A percentile compares a stretch with the other conserved stretches of the same genome.
Evolutionary conservation across 2,888 invertebrate genomes (phyloP).

Genomic region (Trilocha varians): DNA sequence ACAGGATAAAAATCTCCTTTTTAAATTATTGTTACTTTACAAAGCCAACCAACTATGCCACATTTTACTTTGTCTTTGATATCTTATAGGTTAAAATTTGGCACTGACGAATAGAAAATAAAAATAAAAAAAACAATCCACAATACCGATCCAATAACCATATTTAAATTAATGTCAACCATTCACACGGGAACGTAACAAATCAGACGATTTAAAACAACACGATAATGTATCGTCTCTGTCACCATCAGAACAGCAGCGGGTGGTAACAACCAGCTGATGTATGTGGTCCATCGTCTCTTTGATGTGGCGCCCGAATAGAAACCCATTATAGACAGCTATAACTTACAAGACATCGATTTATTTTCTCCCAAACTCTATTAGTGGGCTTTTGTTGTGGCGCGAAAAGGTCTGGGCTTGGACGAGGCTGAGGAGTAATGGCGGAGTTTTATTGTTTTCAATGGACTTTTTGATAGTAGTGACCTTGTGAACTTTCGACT

Average conservation of each 20-base stretch:
- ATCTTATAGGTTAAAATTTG: no score
- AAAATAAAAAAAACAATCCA: no score
- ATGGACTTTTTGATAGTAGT: no score
- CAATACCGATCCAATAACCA: conserved; percentile 8
- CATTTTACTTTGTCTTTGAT: no score
- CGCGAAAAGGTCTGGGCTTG: not conserved
- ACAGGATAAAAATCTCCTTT: no score
- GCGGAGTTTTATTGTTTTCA: not conserved
- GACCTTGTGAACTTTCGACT: no score
- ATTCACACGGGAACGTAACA: conserved; percentile 3
- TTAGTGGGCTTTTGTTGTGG: not conserved
- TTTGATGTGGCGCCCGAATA: conserved; percentile 6
- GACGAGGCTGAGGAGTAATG: not conserved
- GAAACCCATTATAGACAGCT: not conserved
- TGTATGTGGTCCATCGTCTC: conserved; percentile 5
- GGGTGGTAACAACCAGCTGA: conserved; percentile 28
- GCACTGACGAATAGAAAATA: no score
- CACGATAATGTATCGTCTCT: conserved; percentile 24
- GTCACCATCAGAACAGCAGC: conserved; percentile 34
- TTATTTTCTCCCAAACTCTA: not conserved
- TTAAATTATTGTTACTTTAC: no score
- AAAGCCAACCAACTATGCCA: no score
- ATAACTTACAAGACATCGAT: not conserved
- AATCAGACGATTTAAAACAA: conserved; percentile 20
- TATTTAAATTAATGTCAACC: not conserved